phyloP scores from a whole-genome alignment of 2,888 invertebrate species.

The Girardia tigrina region DNA sequence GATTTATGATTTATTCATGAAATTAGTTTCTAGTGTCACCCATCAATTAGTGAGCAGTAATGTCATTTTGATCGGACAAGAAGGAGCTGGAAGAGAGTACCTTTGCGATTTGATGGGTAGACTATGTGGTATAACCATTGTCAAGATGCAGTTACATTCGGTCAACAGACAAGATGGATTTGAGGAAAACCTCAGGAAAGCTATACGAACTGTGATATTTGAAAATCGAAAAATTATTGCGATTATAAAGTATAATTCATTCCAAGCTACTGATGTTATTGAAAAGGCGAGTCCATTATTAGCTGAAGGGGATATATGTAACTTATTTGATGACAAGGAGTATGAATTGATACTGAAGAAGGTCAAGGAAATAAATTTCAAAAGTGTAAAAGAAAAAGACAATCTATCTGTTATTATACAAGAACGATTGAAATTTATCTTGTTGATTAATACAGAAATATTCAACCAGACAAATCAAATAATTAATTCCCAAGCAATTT shows the following conservation, averaged over 20 bases:
- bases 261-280: background rate
- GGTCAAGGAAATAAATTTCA: background rate
- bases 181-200: background rate
- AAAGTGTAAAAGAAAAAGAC: background rate
- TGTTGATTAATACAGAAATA: background rate
- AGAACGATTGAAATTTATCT: background rate
- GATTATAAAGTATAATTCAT: constrained; percentile 15
- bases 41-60: background rate
- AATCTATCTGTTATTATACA: background rate
- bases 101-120: background rate
- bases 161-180: background rate
- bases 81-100: background rate
- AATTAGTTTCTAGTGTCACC: background rate
- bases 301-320: background rate
- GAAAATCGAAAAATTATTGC: background rate
- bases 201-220: background rate
- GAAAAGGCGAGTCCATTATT: background rate
- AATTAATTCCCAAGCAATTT: background rate
- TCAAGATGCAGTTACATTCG: background rate
- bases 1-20: background rate
- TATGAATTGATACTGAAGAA: background rate
- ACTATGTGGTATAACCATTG: background rate
- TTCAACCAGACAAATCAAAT: background rate
- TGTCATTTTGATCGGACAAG: background rate
- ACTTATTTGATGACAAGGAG: background rate